These are phyloP conservation scores for Chrysopa pallens DNA, from an alignment of 1,140 invertebrate genomes.

Conservation along the genomic window DNA sequence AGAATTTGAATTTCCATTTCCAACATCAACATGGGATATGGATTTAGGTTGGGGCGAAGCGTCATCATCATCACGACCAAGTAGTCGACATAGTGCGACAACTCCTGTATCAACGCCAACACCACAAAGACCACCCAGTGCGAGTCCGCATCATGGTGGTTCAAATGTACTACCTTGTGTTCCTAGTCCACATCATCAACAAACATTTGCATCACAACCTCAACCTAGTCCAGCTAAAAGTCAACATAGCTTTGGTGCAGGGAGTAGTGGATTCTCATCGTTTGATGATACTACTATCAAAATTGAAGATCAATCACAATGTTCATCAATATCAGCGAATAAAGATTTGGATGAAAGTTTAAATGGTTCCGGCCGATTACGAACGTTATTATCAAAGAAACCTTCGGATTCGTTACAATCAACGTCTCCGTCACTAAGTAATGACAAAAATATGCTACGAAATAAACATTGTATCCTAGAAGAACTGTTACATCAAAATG, in stretches of 20 bases:
- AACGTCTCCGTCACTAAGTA: slow-evolving; percentile 41
- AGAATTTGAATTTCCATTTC: neutral
- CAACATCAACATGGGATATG: neutral
- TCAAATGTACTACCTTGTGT: slow-evolving; percentile 2
- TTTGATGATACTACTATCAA: slow-evolving; percentile 4
- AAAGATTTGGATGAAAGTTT: slow-evolving; percentile 18
- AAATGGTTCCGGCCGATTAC: slow-evolving; percentile 12
- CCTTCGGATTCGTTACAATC: slow-evolving; percentile 20
- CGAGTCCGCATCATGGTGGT: slow-evolving; percentile 1
- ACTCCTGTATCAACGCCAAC: slow-evolving; percentile 13
- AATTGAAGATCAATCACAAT: slow-evolving; percentile 10
- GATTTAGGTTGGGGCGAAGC: neutral
- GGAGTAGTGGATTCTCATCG: slow-evolving; percentile 1
- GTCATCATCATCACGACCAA: slow-evolving; percentile 2
- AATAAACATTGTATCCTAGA: slow-evolving; percentile 49
- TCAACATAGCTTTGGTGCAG: slow-evolving; percentile 19
- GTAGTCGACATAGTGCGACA: slow-evolving; percentile 22
- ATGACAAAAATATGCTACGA: slow-evolving; percentile 26
- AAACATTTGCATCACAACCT: slow-evolving; percentile 7
- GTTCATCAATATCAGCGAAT: slow-evolving; percentile 13
- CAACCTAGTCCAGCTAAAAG: slow-evolving; percentile 30
- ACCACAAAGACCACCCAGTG: slow-evolving; percentile 8
- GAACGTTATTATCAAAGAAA: slow-evolving; percentile 4
- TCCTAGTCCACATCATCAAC: slow-evolving; percentile 14
- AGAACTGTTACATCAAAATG: slow-evolving; percentile 60